Evolutionary conservation across 1,140 invertebrate genomes (phyloP), one percentile per base, ranked within the genome.

Genomic region (Drosophila melanica): DNA sequence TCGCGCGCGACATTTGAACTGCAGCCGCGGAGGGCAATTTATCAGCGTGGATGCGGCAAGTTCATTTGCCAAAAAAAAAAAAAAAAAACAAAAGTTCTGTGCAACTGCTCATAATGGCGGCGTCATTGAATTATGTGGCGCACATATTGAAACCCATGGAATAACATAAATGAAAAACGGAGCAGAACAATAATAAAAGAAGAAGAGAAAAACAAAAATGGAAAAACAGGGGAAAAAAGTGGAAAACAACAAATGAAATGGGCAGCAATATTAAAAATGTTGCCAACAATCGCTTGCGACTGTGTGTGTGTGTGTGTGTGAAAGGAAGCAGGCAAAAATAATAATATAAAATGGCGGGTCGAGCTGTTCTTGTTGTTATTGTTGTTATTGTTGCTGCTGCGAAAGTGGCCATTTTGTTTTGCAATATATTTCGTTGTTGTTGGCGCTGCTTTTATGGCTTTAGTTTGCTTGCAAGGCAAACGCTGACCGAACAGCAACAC

Each of bases 261-360:
- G 23, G 23, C 71, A 48, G 33, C 72, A 45, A 75, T 57, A 77
- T 72, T 77, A 73, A 51, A 69, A 73, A 65, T 77, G 37, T 60
- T 58, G 58, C 16, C 27, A 44, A 42, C 39, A 33, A 23, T 37
- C 11, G n/a, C 14, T 39, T 11, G 23, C 53, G 37, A 51, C 11
- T 47, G 51, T 44, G 41, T 37, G 50, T 51, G 6, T n/a, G 47
- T 50, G 20, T 50, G 47, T 30, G 30, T 35, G 44, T 37, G 12
- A 51, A 51, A 42, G 30, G 65, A 84, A 84, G 66, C 57, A 47
- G 64, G 77, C 50, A 64, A 77, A 77, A 82, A 79, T 84, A 81
- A 80, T 66, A 81, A 79, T 81, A 82, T 79, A 79, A 86, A 86
- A 86, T 86, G 78, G 70, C 75, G 78, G 50, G 60, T 58, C 63